Evolutionary conservation across 2,113 vertebrate species (phyloP).

Genomic region (Chloropsis hardwickii): DNA sequence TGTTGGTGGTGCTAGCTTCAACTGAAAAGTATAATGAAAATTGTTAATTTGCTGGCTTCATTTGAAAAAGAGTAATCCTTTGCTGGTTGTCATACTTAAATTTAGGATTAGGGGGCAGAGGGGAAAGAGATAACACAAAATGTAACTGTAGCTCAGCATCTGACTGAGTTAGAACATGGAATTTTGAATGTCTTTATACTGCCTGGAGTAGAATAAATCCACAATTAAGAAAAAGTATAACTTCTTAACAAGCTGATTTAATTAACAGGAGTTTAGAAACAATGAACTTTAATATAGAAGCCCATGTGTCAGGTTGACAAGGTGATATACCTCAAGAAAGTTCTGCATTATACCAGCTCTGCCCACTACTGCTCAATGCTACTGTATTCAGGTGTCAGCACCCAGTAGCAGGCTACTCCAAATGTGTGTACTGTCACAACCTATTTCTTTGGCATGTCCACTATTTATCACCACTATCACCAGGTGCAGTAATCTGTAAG

Average conservation of each 20-base stretch:
- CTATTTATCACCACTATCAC: not conserved
- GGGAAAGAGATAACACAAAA: not conserved
- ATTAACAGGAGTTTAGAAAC: not conserved
- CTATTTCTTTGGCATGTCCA: not conserved
- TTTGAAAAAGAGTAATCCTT: not conserved
- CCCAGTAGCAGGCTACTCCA: not conserved
- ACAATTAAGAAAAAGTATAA: not conserved
- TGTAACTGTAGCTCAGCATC: not conserved
- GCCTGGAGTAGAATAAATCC: not conserved
- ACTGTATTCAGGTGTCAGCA: fast-evolving
- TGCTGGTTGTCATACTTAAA: not conserved
- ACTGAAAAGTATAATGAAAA: not conserved
- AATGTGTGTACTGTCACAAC: not conserved
- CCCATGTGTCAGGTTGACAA: fast-evolving
- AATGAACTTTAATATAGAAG: not conserved
- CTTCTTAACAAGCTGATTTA: not conserved
- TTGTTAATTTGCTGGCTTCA: not conserved
- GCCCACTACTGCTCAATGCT: not conserved
- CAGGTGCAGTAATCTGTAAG: not conserved
- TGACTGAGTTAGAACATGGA: not conserved
- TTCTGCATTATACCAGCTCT: not conserved
- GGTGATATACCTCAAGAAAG: not conserved
- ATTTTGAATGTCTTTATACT: not conserved
- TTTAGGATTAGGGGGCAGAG: fast-evolving
- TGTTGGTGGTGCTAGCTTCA: not conserved